Evolutionary conservation across 2,113 vertebrate genomes (phyloP).

Genomic region (Tichodroma muraria): DNA sequence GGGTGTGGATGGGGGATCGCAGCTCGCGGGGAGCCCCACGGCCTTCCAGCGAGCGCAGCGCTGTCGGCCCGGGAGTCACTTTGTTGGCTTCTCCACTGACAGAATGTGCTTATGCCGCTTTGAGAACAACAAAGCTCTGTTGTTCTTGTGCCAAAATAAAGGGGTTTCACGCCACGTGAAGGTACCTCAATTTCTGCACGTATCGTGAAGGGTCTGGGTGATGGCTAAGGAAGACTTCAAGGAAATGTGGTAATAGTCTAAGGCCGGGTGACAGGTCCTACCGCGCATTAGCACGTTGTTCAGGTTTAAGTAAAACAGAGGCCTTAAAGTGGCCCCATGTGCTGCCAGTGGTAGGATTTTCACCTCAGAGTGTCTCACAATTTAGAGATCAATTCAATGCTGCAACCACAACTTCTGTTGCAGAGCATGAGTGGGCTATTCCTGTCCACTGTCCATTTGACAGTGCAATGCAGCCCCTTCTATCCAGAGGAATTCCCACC

Average conservation of each 20-base stretch:
- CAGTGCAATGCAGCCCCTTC: background rate
- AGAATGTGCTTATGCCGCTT: background rate
- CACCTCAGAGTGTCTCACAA: background rate
- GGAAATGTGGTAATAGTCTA: background rate
- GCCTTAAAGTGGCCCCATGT: background rate
- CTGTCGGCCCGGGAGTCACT: background rate
- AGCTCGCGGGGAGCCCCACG: rapidly evolving
- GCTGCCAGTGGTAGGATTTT: background rate
- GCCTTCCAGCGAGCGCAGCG: background rate
- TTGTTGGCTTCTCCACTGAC: background rate
- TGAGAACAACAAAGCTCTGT: background rate
- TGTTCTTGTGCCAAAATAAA: background rate
- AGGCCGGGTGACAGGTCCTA: background rate
- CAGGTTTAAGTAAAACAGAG: background rate
- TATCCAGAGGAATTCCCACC: background rate
- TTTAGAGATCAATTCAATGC: background rate
- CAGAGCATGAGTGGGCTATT: background rate
- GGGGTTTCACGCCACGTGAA: background rate
- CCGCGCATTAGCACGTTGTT: background rate
- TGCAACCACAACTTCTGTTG: background rate
- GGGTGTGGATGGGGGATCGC: background rate
- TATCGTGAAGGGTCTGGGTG: background rate
- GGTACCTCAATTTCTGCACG: background rate
- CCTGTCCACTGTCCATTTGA: background rate
- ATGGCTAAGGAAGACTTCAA: background rate